These are phyloP conservation scores for Lepidurus arcticus DNA, from an alignment of 1,140 invertebrate species.

Conservation along the genomic window DNA sequence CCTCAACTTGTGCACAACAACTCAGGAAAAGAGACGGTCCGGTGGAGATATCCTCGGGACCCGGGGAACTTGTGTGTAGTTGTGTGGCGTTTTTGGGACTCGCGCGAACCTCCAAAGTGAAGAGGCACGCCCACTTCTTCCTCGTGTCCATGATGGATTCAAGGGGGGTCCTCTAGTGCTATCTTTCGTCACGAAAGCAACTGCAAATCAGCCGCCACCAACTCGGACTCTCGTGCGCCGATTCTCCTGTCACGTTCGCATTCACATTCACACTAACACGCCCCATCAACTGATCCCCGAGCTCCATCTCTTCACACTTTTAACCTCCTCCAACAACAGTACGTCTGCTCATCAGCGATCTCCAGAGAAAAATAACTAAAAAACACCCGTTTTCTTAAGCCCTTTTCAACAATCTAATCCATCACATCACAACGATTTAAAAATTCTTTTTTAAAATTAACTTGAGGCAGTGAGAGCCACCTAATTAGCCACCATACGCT, in stretches of 20 bases:
- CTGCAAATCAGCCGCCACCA: slow-evolving; percentile 20
- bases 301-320: background rate
- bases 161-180: slow-evolving; percentile 20
- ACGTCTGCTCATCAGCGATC: background rate
- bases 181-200: slow-evolving; percentile 19
- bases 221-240: slow-evolving; percentile 9
- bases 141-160: slow-evolving; percentile 18
- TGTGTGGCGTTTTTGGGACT: slow-evolving; percentile 8
- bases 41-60: slow-evolving; percentile 11
- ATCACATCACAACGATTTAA: too few species aligned
- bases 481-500: too few species aligned
- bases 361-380: background rate
- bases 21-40: background rate
- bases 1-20: background rate
- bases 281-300: background rate
- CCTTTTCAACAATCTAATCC: too few species aligned
- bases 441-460: too few species aligned
- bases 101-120: background rate
- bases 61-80: background rate
- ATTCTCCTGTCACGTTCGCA: slow-evolving; percentile 3
- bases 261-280: background rate
- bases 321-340: background rate
- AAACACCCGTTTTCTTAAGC: too few species aligned
- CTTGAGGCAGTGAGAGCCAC: too few species aligned
- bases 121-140: slow-evolving; percentile 12